phyloP scores from a whole-genome alignment of 30 jellyfish, hydroid and myxozoan species.

The Aurelia aurita complex sp. Pacific region DNA sequence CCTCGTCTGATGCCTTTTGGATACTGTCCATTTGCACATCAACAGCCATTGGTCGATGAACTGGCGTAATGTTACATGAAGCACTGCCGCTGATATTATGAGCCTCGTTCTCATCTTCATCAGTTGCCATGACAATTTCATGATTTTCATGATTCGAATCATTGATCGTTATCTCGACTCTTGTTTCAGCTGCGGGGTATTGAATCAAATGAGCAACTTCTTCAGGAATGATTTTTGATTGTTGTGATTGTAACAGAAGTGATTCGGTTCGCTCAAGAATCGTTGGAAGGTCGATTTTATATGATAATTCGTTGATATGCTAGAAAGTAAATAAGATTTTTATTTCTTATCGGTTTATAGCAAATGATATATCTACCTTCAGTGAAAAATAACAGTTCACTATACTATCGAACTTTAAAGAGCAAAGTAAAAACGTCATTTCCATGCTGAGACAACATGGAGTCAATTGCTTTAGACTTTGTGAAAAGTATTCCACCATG shows the following conservation, averaged over 20 bases:
- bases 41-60: neutral
- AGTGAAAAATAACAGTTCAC: too few species aligned
- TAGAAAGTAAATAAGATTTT: neutral
- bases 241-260: slow-evolving; percentile 44
- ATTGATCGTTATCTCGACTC: neutral
- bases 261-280: slow-evolving; percentile 82
- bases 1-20: neutral
- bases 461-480: too few species aligned
- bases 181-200: slow-evolving; percentile 41
- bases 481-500: too few species aligned
- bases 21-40: neutral
- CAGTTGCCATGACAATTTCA: neutral
- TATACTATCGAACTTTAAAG: too few species aligned
- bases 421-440: too few species aligned
- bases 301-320: slow-evolving; percentile 77
- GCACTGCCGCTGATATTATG: too few species aligned
- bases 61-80: too few species aligned
- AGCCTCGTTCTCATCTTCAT: neutral
- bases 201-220: slow-evolving; percentile 35
- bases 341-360: neutral
- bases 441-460: too few species aligned
- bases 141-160: neutral
- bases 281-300: slow-evolving; percentile 59
- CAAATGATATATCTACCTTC: too few species aligned
- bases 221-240: slow-evolving; percentile 56